Conservation (phyloP, 2,888 invertebrate species). For the Sympetrum striolatum region DNA sequence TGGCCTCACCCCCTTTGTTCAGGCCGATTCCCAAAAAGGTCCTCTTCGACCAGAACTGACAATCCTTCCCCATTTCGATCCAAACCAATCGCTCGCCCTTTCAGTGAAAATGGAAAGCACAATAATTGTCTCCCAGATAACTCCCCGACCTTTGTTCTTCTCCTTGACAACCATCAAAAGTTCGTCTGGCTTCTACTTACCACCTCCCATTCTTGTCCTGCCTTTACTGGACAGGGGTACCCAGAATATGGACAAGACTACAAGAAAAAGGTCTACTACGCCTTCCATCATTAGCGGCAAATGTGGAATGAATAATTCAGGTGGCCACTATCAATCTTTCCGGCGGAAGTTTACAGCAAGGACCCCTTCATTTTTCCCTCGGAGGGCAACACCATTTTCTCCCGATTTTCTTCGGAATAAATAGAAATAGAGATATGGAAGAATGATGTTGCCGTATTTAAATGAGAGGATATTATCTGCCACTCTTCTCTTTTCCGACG, state of each 20-base stretch:
- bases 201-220: not conserved
- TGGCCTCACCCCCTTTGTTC: not conserved
- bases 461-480: not conserved
- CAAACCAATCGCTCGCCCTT: not conserved
- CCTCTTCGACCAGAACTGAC: not conserved
- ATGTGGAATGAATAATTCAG: not conserved
- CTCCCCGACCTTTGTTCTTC: not conserved
- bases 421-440: not conserved
- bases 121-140: not conserved
- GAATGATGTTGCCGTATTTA: not conserved
- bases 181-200: not conserved
- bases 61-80: not conserved
- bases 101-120: not conserved
- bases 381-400: not conserved
- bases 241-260: not conserved
- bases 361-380: not conserved
- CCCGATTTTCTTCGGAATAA: not conserved
- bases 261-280: not conserved
- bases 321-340: not conserved
- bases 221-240: not conserved
- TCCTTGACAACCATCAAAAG: not conserved
- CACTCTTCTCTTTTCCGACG: not conserved
- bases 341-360: not conserved
- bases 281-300: not conserved
- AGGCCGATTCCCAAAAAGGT: not conserved